Base-by-base conservation (phyloP, 2,797 vertebrate genomes). In the Acanthopagrus latus region DNA sequence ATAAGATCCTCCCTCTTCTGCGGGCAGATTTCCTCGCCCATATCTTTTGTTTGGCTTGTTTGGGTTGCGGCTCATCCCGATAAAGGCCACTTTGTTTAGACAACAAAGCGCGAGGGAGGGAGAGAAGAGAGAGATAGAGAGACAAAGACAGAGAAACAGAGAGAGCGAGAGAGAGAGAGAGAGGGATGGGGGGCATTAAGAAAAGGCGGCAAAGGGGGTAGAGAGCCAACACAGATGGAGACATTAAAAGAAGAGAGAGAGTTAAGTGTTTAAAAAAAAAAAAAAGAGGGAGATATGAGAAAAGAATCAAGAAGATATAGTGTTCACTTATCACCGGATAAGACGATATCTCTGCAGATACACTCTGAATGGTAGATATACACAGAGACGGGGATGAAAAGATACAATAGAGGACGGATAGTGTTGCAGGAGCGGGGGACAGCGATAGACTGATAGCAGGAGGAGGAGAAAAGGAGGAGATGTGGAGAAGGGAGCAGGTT, bases 21-120 rank as follows among this genome's bases (percentile, higher is more conserved):
- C 60, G 88, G 89, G 90, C 91, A 92, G 85, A 88, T 92, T 89
- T 91, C 90, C 92, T 93, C 89, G 82, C 88, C 92, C 91, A 75
- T 89, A 90, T 93, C 91, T 95, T 93, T 94, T 93, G 90, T 91
- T 93, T 89, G 81, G 88, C 86, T 89, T 94, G 93, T 95, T 95
- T 94, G 93, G 92, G 93, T 93, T 93, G 93, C 82, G 65, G 91
- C 90, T 92, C 88, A 86, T 92, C 89, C 92, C 66, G 94, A 95
- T 95, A 94, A 94, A 95, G 88, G 86, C 89, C 86, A 90, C 90
- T 92, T 94, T 95, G 94, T 94, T 95, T 94, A 94, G 92, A 94
- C 92, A 95, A 95, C 95, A 95, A 92, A 93, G 91, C 89, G 84
- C 10, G 76, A 85, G 89, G 81, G 87, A 80, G 88, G 85, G 86